A percentile compares a stretch with the other conserved stretches of the same genome.
phyloP scores from a whole-genome alignment of 1,140 invertebrate genomes.

The Atta cephalotes region DNA sequence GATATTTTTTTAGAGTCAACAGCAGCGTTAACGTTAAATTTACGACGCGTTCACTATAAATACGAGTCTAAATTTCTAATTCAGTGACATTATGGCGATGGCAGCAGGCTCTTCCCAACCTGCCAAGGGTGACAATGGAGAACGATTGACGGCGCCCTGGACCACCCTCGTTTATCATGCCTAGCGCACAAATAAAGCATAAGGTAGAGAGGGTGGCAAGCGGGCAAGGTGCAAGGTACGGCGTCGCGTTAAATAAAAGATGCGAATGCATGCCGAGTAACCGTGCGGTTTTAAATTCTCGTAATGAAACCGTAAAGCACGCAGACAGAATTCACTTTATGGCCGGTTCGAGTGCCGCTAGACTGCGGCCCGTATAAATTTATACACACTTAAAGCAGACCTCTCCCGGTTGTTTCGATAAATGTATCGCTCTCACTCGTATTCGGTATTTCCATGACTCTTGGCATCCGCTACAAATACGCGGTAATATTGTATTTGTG shows the following conservation, averaged over 20 bases:
- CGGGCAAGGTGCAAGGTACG: constrained; percentile 24
- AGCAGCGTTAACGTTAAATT: constrained; percentile 50
- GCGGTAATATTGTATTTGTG: background rate
- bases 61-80: constrained; percentile 50
- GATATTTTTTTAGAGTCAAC: constrained; percentile 22
- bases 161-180: constrained; percentile 51
- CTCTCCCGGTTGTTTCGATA: constrained; percentile 55
- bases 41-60: constrained; percentile 21
- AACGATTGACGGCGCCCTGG: constrained; percentile 11
- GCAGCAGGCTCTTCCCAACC: background rate
- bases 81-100: background rate
- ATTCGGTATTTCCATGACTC: constrained; percentile 43
- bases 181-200: constrained; percentile 48
- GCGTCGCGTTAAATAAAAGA: constrained; percentile 63
- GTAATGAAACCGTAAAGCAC: constrained; percentile 73
- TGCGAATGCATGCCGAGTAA: constrained; percentile 57
- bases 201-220: background rate
- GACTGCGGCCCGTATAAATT: constrained; percentile 53
- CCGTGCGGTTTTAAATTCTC: constrained; percentile 67
- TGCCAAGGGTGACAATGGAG: background rate
- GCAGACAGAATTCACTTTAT: constrained; percentile 67
- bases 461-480: background rate
- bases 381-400: constrained; percentile 57
- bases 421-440: constrained; percentile 43
- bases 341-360: constrained; percentile 41